A percentile compares a stretch with the other conserved stretches of the same genome.
These are phyloP conservation scores for Tholera decimalis DNA, from an alignment of 2,888 invertebrate genomes.

Conservation along the genomic window DNA sequence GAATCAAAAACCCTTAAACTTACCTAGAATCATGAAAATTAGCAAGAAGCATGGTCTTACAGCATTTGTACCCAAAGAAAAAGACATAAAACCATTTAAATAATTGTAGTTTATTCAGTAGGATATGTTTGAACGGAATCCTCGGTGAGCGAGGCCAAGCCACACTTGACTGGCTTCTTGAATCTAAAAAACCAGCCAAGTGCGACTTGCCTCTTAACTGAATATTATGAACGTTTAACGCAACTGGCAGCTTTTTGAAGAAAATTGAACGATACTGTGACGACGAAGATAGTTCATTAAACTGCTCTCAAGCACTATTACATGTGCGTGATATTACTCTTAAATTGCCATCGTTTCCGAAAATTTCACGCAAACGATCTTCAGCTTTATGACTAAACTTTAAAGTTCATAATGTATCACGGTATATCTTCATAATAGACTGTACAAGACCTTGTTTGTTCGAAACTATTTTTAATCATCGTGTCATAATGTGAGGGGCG, in stretches of 20 bases:
- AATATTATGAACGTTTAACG: constrained; percentile 19
- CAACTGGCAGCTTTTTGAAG: constrained; percentile 26
- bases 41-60: too few relatives aligned
- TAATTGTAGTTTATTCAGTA: too few relatives aligned
- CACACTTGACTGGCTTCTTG: too few relatives aligned
- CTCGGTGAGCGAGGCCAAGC: too few relatives aligned
- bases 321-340: constrained; percentile 50
- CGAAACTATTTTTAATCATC: constrained; percentile 52
- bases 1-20: too few relatives aligned
- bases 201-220: constrained; percentile 20
- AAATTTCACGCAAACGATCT: constrained; percentile 10
- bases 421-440: constrained; percentile 3
- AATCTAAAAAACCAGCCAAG: too few relatives aligned
- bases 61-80: too few relatives aligned
- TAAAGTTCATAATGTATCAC: constrained; percentile 7
- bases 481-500: constrained; percentile 10
- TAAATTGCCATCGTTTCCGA: constrained; percentile 24
- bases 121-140: too few relatives aligned
- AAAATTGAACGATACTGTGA: constrained; percentile 22
- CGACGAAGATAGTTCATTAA: constrained; percentile 38
- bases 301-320: constrained; percentile 42
- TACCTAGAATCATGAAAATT: too few relatives aligned
- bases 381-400: neutral
- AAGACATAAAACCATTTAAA: too few relatives aligned
- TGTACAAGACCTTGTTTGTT: constrained; percentile 30